These are phyloP conservation scores for Papilio xuthus DNA, from an alignment of 1,140 invertebrate genomes.

Conservation along the genomic window DNA sequence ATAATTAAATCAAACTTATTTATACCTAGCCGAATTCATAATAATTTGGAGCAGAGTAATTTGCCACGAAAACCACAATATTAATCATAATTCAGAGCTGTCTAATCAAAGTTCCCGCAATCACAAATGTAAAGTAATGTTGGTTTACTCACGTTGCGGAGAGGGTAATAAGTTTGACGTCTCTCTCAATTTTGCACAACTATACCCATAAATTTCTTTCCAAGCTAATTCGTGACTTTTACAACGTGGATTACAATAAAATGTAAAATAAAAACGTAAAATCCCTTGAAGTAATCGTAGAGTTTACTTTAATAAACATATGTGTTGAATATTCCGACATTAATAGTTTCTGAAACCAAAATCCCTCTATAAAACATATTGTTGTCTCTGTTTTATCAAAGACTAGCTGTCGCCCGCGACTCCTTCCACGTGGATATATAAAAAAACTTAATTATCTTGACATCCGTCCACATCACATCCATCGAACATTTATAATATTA, in stretches of 20 bases:
- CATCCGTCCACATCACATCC: too few relatives aligned
- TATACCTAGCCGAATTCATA: not conserved
- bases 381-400: too few relatives aligned
- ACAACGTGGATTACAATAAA: not conserved
- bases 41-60: slow-evolving; percentile 3
- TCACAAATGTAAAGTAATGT: slow-evolving; percentile 37
- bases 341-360: too few relatives aligned
- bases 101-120: slow-evolving; percentile 33
- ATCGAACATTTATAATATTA: too few relatives aligned
- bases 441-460: too few relatives aligned
- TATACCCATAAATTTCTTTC: not conserved
- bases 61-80: slow-evolving; percentile 23
- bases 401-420: too few relatives aligned
- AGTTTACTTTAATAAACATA: too few relatives aligned
- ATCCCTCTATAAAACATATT: too few relatives aligned
- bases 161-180: slow-evolving; percentile 16
- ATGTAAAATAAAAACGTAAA: too few relatives aligned
- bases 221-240: not conserved
- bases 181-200: slow-evolving; percentile 20
- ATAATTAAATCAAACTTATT: not conserved
- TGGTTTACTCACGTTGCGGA: slow-evolving; percentile 29
- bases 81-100: slow-evolving; percentile 34
- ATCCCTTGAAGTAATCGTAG: too few relatives aligned
- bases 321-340: too few relatives aligned
- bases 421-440: too few relatives aligned